Base-by-base conservation (phyloP, 2,888 invertebrate species). In the Eupithecia exiguata region DNA sequence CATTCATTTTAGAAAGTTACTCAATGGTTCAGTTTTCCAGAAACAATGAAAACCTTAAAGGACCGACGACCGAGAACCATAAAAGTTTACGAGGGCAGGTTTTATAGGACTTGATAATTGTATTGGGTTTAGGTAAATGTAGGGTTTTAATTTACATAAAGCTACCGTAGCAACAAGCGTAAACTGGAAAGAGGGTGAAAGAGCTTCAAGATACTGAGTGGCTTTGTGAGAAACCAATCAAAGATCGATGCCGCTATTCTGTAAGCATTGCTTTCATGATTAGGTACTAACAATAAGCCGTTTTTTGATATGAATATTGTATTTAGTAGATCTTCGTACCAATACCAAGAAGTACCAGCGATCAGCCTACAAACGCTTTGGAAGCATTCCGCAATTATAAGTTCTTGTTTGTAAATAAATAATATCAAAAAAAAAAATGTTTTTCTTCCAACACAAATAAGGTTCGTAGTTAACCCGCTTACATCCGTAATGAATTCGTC, bases 51-150 rank as follows among this genome's bases (percentile, higher is more conserved):
- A 61, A 67, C 67, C 62, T 70, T 30, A 10, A 73, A 69, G 58
- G 43, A 69, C 58, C 72, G 58, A 69, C 46, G 35, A 43, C 61
- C 25, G 30, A 43, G 30, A 70, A 30, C 70, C 53, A 36, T 74
- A 58, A 70, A 74, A 65, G 43, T 68, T 68, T 68, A 74, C 68
- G 36, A 36, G 38, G 74, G 36, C 38, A 16, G 67, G 49, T 46
- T 74, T 70, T 70, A 40, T 67, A 25, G 49, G 73, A 70, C 58
- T 69, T 61, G 46, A 21, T 71, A 74, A 74, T 74, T 70, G 74
- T 70, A 53, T 71, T 70, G 62, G 61, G 25, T 16, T 66, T 30
- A 58, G 63, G 66, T 21, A 66, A 66, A 70, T 67, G 73, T 74
- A 30, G 68, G 36, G 63, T 67, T 68, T 40, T 68, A 40, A 62